A percentile compares a stretch with the other conserved stretches of the same genome.
phyloP scores from a whole-genome alignment of 2,888 invertebrate genomes.

The Antitype chi region DNA sequence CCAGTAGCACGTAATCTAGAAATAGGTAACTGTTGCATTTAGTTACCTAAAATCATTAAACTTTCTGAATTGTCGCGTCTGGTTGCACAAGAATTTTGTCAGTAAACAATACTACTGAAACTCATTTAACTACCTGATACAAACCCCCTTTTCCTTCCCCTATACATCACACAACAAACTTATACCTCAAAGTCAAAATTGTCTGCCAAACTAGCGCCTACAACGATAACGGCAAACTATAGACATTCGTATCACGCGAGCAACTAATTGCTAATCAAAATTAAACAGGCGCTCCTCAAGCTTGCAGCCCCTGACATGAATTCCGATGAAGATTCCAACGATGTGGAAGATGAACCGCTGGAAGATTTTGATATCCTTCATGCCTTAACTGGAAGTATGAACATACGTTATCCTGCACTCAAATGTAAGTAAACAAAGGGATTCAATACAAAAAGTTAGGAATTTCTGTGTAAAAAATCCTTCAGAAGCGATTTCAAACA shows the following conservation, averaged over 20 bases:
- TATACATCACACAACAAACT: not conserved
- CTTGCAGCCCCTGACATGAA: conserved; percentile 86
- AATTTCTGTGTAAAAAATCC: no score
- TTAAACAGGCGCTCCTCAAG: conserved; percentile 85
- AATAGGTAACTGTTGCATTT: not conserved
- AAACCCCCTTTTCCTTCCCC: not conserved
- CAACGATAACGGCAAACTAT: conserved; percentile 25
- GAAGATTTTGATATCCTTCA: conserved; percentile 80
- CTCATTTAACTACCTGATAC: not conserved
- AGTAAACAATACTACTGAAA: not conserved
- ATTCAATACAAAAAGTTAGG: not conserved
- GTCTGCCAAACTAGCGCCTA: conserved; percentile 47
- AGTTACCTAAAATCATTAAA: not conserved
- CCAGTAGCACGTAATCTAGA: not conserved
- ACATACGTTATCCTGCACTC: conserved; percentile 62
- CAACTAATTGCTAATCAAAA: conserved; percentile 78
- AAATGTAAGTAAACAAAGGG: conserved; percentile 32
- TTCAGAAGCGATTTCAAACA: no score
- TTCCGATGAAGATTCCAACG: conserved; percentile 77
- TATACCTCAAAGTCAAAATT: conserved; percentile 26
- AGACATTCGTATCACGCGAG: conserved; percentile 58
- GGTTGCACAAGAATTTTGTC: not conserved
- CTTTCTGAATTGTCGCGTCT: not conserved
- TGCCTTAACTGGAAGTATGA: conserved; percentile 80
- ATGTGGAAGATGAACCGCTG: conserved; percentile 80